Conservation (phyloP, 2,797 vertebrate species). For the Xiphophorus birchmanni region DNA sequence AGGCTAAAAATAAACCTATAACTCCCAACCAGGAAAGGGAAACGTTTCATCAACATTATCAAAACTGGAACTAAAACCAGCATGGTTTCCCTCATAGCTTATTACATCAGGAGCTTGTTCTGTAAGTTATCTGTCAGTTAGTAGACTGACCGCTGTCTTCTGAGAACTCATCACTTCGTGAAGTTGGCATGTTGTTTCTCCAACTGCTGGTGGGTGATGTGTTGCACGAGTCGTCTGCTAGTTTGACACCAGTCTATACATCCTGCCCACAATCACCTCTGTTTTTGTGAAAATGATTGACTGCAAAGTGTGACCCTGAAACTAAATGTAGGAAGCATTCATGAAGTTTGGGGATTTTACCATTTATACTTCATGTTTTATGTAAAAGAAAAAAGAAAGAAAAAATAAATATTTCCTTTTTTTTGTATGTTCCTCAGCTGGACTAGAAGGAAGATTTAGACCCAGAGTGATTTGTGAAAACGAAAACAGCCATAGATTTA, state of each 20-base stretch:
- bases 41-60: neutral
- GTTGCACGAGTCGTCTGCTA: neutral
- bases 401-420: neutral
- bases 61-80: neutral
- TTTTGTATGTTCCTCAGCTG: conserved; percentile 74
- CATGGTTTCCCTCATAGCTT: neutral
- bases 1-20: neutral
- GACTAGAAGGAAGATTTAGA: neutral
- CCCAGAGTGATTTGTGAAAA: neutral
- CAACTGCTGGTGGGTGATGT: neutral
- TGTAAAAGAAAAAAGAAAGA: neutral
- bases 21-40: neutral
- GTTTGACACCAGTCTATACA: neutral
- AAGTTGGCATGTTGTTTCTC: neutral
- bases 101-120: neutral
- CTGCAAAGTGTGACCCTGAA: neutral
- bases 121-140: neutral
- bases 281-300: neutral
- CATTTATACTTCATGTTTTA: neutral
- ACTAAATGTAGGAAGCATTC: neutral
- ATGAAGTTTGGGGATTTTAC: neutral
- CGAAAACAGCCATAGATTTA: conserved; percentile 6
- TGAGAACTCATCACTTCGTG: neutral
- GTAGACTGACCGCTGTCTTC: neutral
- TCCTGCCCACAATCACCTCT: neutral